phyloP scores from a whole-genome alignment of 2,888 invertebrate genomes.

The Campaea margaritaria region DNA sequence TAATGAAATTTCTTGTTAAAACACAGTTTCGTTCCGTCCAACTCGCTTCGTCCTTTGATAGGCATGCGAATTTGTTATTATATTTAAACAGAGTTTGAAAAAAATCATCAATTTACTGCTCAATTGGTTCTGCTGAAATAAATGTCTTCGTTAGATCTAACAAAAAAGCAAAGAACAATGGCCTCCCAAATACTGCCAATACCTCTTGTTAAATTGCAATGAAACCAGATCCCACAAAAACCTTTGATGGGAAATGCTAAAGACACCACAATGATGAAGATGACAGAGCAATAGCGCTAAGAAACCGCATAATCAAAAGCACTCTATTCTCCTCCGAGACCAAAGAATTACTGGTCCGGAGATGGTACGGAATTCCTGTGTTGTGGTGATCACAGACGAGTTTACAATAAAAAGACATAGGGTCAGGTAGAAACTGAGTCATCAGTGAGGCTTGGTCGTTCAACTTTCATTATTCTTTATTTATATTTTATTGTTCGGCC shows the following conservation, averaged over 20 bases:
- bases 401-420: constrained; percentile 56
- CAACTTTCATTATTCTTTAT: constrained; percentile 80
- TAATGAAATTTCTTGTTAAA: constrained; percentile 33
- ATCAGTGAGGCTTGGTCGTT: constrained; percentile 73
- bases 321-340: constrained; percentile 21
- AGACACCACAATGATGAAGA: constrained; percentile 10
- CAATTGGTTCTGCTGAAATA: constrained; percentile 2
- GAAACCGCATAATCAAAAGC: constrained; percentile 31
- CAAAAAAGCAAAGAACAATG: no score
- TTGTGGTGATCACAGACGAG: constrained; percentile 64
- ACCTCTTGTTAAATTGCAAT: not conserved
- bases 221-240: constrained; percentile 5
- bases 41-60: constrained; percentile 7
- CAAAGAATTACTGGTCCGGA: constrained; percentile 38
- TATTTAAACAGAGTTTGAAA: not conserved
- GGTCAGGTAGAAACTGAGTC: constrained; percentile 79
- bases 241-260: constrained; percentile 1
- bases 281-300: constrained; percentile 16
- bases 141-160: not conserved
- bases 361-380: constrained; percentile 61
- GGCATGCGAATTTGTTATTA: not conserved
- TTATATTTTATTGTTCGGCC: constrained; percentile 65
- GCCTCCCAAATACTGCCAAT: not conserved
- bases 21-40: constrained; percentile 2
- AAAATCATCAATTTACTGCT: constrained; percentile 3